Conservation (phyloP, 2,888 invertebrate genomes). For the Vanessa cardui region DNA sequence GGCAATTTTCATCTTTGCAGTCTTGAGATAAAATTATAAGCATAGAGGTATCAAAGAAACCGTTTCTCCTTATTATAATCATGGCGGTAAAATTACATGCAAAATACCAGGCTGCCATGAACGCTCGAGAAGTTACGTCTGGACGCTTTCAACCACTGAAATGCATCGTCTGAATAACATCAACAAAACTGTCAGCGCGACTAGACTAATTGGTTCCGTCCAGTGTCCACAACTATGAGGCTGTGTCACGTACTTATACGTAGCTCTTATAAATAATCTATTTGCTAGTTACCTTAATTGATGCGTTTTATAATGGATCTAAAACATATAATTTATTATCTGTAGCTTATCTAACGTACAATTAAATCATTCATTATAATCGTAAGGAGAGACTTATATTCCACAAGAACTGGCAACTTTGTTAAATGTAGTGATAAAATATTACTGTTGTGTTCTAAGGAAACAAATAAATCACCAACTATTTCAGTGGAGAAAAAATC, state of each 20-base stretch:
- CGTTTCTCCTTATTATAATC: slow-evolving; percentile 8
- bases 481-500: too few relatives aligned
- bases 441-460: too few relatives aligned
- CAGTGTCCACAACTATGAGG: neutral
- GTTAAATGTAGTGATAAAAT: too few relatives aligned
- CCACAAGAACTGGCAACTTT: too few relatives aligned
- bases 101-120: neutral
- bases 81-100: slow-evolving; percentile 11
- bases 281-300: slow-evolving; percentile 15
- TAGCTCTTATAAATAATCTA: slow-evolving; percentile 2
- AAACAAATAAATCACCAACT: too few relatives aligned
- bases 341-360: neutral
- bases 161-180: slow-evolving; percentile 29
- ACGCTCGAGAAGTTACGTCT: slow-evolving; percentile 6
- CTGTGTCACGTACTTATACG: slow-evolving; percentile 5
- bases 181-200: slow-evolving; percentile 23
- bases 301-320: neutral
- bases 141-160: slow-evolving; percentile 19
- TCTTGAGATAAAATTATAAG: neutral
- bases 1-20: neutral
- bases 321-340: neutral
- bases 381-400: too few relatives aligned
- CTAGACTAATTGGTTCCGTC: slow-evolving; percentile 28
- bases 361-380: neutral
- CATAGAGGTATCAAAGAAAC: neutral